Percentiles rank a stretch among this genome's conserved stretches.
Evolutionary conservation across 1,140 invertebrate genomes (phyloP).

Genomic region (Magallana gigas): DNA sequence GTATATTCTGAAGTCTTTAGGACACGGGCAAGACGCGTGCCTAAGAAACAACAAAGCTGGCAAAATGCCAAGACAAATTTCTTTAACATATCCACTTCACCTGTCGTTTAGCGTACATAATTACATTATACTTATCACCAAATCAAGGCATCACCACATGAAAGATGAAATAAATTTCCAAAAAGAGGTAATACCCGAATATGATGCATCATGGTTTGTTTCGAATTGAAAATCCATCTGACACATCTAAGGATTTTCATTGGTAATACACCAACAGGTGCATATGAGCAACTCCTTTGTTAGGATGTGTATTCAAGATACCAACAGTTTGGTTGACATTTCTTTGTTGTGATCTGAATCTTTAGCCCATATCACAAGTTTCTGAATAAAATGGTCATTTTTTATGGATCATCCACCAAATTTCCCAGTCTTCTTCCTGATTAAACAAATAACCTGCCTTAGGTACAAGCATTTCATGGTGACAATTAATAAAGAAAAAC

Average conservation of each 20-base stretch:
- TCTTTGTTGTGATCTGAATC: constrained; percentile 22
- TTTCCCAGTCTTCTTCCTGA: too few species aligned
- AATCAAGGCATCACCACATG: neutral
- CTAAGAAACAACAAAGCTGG: constrained; percentile 11
- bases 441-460: too few species aligned
- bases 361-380: too few species aligned
- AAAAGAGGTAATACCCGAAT: neutral
- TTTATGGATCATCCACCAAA: too few species aligned
- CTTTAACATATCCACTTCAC: constrained; percentile 14
- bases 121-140: constrained; percentile 36
- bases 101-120: constrained; percentile 12
- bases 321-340: neutral
- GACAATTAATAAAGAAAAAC: too few species aligned
- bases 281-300: neutral
- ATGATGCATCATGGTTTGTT: neutral
- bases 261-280: constrained; percentile 18
- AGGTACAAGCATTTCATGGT: too few species aligned
- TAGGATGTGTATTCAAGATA: constrained; percentile 24
- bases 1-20: neutral
- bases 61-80: neutral
- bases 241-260: neutral
- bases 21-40: constrained; percentile 23
- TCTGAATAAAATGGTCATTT: too few species aligned
- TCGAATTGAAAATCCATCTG: neutral
- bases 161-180: constrained; percentile 3